These are phyloP conservation scores for Eilema griseolum DNA, from an alignment of 2,888 invertebrate genomes.

Conservation along the genomic window DNA sequence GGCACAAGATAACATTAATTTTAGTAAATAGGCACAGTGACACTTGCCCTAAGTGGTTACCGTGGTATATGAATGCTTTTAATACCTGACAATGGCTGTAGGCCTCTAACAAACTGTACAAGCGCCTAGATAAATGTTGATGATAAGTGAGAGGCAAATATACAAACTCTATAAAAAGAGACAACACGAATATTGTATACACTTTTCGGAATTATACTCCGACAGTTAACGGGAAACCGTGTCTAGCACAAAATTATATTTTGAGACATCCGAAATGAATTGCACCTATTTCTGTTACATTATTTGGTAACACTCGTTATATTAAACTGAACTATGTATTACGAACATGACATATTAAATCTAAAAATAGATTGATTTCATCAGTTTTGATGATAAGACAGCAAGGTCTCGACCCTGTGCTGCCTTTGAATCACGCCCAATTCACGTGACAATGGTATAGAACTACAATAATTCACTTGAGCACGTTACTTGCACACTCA, in stretches of 20 bases:
- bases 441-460: neutral
- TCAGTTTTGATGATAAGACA: neutral
- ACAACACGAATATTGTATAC: neutral
- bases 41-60: too few species aligned
- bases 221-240: neutral
- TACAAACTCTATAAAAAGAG: neutral
- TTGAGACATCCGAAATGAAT: neutral
- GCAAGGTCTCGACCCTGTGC: neutral
- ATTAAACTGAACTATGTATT: neutral
- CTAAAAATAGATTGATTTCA: neutral
- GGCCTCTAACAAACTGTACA: neutral
- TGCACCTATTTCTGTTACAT: neutral
- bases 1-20: too few species aligned
- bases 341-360: slow-evolving; percentile 2
- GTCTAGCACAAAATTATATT: neutral
- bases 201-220: neutral
- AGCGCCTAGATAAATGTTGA: too few species aligned
- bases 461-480: neutral
- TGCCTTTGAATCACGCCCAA: neutral
- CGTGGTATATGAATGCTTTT: neutral
- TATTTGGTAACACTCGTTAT: neutral
- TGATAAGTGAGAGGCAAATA: neutral
- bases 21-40: too few species aligned
- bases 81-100: neutral
- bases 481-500: too few species aligned